phyloP scores from a whole-genome alignment of 2,888 invertebrate species.

The Catocala nupta region DNA sequence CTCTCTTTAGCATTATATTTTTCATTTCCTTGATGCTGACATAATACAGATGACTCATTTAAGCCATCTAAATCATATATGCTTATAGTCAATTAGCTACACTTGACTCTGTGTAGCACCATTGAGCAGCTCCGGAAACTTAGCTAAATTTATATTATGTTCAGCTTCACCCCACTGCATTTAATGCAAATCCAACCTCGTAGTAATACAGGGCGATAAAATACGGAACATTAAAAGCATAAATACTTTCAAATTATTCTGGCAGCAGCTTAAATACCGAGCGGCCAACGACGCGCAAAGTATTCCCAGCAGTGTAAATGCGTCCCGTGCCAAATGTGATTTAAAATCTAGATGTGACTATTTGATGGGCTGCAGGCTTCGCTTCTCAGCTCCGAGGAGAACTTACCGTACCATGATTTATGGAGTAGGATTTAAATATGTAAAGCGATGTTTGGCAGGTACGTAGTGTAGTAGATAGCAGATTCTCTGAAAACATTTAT shows the following conservation, averaged over 20 bases:
- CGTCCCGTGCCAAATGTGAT: constrained; percentile 17
- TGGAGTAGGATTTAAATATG: constrained; percentile 17
- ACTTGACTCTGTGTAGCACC: too few relatives aligned
- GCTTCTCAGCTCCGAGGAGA: constrained; percentile 5
- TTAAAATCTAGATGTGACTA: constrained; percentile 18
- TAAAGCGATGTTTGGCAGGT: constrained; percentile 4
- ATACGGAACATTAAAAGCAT: background rate
- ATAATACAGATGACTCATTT: too few relatives aligned
- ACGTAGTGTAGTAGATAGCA: background rate
- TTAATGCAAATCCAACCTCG: too few relatives aligned
- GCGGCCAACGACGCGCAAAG: constrained; percentile 4
- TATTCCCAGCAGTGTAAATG: constrained; percentile 1
- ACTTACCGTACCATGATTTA: constrained; percentile 17
- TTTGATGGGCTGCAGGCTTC: constrained; percentile 8
- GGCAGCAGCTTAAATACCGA: constrained; percentile 4
- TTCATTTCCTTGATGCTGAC: too few relatives aligned
- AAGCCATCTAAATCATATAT: too few relatives aligned
- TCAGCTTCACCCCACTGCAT: too few relatives aligned
- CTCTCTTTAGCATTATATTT: too few relatives aligned
- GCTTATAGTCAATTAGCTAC: too few relatives aligned
- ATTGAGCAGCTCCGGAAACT: too few relatives aligned
- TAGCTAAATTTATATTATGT: too few relatives aligned
- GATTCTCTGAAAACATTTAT: background rate
- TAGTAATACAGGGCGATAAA: background rate
- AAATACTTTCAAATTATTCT: constrained; percentile 6